A percentile compares a stretch with the other conserved stretches of the same genome.
Evolutionary conservation across 2,888 invertebrate species (phyloP).

Genomic region (Subacronicta megacephala): DNA sequence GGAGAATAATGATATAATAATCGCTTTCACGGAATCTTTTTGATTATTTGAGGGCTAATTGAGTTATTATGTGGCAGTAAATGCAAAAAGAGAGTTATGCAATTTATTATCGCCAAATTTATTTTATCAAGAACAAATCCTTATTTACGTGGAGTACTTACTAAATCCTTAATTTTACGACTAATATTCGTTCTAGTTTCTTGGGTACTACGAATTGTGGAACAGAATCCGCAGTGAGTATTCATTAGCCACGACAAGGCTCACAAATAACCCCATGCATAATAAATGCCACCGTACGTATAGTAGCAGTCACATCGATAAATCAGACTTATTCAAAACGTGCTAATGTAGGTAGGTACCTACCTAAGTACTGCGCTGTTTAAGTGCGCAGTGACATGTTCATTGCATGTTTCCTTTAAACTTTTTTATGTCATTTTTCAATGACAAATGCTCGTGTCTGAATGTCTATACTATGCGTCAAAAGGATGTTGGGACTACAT

Average conservation of each 20-base stretch:
- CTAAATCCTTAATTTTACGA: constrained; percentile 20
- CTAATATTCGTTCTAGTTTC: constrained; percentile 22
- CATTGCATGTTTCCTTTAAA: constrained; percentile 12
- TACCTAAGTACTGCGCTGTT: constrained; percentile 6
- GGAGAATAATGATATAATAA: no score
- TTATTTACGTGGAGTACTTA: constrained; percentile 19
- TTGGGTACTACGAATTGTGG: constrained; percentile 24
- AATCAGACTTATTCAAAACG: constrained; percentile 41
- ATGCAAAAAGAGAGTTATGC: constrained; percentile 21
- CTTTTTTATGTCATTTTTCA: constrained; percentile 19
- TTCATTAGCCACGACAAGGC: constrained; percentile 61
- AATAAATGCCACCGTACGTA: constrained; percentile 56
- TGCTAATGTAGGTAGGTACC: constrained; percentile 13
- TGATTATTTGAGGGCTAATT: constrained; percentile 15
- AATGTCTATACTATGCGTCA: constrained; percentile 8
- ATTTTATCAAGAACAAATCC: constrained; percentile 7
- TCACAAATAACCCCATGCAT: constrained; percentile 67
- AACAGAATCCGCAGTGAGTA: constrained; percentile 50
- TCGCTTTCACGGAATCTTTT: constrained; percentile 7
- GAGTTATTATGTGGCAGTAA: constrained; percentile 20
- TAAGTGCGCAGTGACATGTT: constrained; percentile 8
- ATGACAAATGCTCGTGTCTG: constrained; percentile 10
- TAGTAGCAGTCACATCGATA: constrained; percentile 26
- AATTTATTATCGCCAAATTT: constrained; percentile 20
- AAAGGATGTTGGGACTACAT: constrained; percentile 12